Evolutionary conservation across 2,888 invertebrate genomes (phyloP).

Genomic region (Dicyrtoma fusca): DNA sequence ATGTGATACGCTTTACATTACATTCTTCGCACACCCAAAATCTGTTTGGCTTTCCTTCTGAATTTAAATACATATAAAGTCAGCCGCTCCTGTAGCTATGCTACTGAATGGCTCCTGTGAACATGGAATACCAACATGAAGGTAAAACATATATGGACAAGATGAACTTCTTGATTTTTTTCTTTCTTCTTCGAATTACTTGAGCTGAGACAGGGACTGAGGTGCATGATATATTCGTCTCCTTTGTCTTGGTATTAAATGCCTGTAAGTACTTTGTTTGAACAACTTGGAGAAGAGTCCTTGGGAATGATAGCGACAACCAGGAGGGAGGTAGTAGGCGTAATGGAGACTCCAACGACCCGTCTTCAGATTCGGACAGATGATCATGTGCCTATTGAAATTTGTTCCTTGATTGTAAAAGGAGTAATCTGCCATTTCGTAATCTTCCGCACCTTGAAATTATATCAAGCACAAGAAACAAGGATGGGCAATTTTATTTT

Average conservation of each 20-base stretch:
- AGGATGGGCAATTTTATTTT: neutral
- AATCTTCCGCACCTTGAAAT: conserved; percentile 51
- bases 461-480: neutral
- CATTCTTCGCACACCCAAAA: too few relatives aligned
- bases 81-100: too few relatives aligned
- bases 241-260: conserved; percentile 50
- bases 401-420: conserved; percentile 43
- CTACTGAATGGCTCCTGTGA: too few relatives aligned
- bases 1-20: too few relatives aligned
- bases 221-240: conserved; percentile 40
- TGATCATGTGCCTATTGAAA: conserved; percentile 53
- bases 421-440: conserved; percentile 56
- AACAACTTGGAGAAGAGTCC: conserved; percentile 54
- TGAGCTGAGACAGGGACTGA: neutral
- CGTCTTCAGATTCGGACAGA: conserved; percentile 57
- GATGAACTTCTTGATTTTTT: too few relatives aligned
- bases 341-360: conserved; percentile 56
- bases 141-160: too few relatives aligned
- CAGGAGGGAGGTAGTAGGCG: conserved; percentile 56
- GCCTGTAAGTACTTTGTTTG: conserved; percentile 54
- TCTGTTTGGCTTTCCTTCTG: too few relatives aligned
- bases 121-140: too few relatives aligned
- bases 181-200: too few relatives aligned
- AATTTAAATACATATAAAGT: too few relatives aligned
- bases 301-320: conserved; percentile 54